Evolutionary conservation across 2,888 invertebrate species (phyloP), one percentile per base, ranked within the genome.

Genomic region (Willowsia nigromaculata): DNA sequence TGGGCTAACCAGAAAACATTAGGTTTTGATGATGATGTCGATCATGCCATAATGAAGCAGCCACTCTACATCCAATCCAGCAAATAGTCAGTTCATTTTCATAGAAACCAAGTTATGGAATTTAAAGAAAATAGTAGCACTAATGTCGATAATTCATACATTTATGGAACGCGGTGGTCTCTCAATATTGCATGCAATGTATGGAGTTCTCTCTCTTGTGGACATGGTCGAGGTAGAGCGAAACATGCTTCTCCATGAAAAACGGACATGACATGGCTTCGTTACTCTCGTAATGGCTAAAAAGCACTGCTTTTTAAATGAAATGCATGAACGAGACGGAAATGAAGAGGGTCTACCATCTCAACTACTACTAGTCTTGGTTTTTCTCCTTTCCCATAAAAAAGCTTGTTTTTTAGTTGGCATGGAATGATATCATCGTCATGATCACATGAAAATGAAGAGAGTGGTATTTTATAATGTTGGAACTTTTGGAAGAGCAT

Each of bases 381-480:
- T 68, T 68, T 33, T 65, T 65, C 25, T 4, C 18, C 40, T 68
- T 68, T 7, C 0, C 37, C 18, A 68, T 68, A 68, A 68, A 68
- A 27, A 37, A 68, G 18, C 68, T 37, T 68, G 37, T 40, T 68
- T 68, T n/a, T 33, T 68, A 3, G 37, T 68, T 68, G 68, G 37
- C 37, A 37, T 37, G 33, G 68, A 37, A 33, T 68, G 68, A 68
- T 68, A 68, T 50, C 50, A 13, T 50, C 50, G 7, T 59, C 27
- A 13, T 59, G 59, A 37, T 68, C 68, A 68, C 68, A 68, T 68
- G 18, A 18, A 43, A n/a, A 68, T 37, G 68, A 18, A 68, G 22
- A 37, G 18, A 33, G 33, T 27, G 18, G 15, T 37, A 9, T 50
- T 68, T 37, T 62, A 62, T 33, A 68, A 62, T 62, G 62, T 62